Base-by-base conservation (phyloP, 1,140 invertebrate genomes). In the Halictus rubicundus region DNA sequence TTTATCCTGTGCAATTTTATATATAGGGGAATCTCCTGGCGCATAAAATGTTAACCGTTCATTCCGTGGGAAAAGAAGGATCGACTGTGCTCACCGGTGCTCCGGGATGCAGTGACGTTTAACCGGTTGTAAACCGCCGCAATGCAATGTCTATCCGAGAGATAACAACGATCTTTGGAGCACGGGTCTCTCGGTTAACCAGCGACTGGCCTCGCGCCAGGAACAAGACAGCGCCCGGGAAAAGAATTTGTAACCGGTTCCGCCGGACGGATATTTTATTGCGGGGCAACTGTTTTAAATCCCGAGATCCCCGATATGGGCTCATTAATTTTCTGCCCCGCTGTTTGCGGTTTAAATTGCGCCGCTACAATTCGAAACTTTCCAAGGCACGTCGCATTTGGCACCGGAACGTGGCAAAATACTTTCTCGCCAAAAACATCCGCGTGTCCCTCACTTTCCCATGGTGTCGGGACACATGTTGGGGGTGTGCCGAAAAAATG, bases 81-180 rank as follows among this genome's bases (percentile, higher is more conserved):
- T 23, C 57, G 23, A 2, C 6, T 25, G n/a, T 46, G 7, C 21
- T 4, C 39, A 46, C 2, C 25, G 39, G n/a, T 49, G 25, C 8
- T 12, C n/a, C 5, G 2, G 39, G 21, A 39, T 42, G 42, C 68
- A 16, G 21, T 16, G 46, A 9, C 21, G 74, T 69, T 71, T 72
- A 78, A 78, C 32, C 39, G 32, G 46, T 71, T 71, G 68, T 63
- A 71, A 71, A 78, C 66, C 59, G 12, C 46, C 59, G 57, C 37
- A 52, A 63, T 64, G 76, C 37, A 42, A 71, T 27, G 23, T 10
- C 42, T 64, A 77, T 77, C 39, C 16, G 27, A 54, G 21, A 64
- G 76, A 72, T 54, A 71, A 72, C 68, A 78, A 72, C 68, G 76
- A 78, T 78, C 68, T 78, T 72, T 7, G 42, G 21, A 39, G 49